These are phyloP conservation scores for Cygnus buccinator DNA, from an alignment of 2,113 vertebrate genomes.

Conservation along the genomic window DNA sequence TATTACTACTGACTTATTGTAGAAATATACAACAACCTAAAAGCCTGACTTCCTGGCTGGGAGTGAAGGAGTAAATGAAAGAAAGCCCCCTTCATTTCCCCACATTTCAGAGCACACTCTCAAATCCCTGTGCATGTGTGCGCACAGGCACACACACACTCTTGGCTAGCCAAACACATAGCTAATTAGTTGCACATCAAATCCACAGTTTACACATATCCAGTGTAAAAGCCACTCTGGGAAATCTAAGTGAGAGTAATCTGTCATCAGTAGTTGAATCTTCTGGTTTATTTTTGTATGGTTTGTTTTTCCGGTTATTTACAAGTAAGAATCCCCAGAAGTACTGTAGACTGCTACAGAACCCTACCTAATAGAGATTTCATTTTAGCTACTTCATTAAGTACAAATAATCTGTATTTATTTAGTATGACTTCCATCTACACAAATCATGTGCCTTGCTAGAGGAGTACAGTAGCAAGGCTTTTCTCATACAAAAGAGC, in stretches of 20 bases:
- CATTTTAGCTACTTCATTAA: neutral
- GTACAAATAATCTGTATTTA: neutral
- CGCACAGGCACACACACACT: accelerated
- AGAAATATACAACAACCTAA: neutral
- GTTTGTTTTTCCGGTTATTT: conserved; percentile 44
- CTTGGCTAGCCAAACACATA: neutral
- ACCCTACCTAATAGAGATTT: neutral
- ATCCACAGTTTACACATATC: neutral
- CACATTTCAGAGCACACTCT: conserved; percentile 14
- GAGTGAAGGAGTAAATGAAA: neutral
- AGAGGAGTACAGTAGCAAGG: neutral
- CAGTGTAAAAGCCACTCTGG: neutral
- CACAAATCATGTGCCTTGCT: neutral
- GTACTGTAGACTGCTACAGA: neutral
- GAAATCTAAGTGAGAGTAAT: neutral
- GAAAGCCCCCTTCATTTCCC: conserved; percentile 7
- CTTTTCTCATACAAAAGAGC: neutral
- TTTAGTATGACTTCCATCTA: neutral
- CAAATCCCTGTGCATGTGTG: neutral
- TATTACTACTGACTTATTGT: conserved; percentile 25
- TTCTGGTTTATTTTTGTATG: conserved; percentile 1
- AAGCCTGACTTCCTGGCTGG: conserved; percentile 30
- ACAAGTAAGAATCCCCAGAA: conserved; percentile 18
- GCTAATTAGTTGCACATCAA: neutral
- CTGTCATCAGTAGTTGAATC: neutral